Evolutionary conservation across 1,140 invertebrate genomes (phyloP), one percentile per base, ranked within the genome.

Genomic region (Sipha flava): DNA sequence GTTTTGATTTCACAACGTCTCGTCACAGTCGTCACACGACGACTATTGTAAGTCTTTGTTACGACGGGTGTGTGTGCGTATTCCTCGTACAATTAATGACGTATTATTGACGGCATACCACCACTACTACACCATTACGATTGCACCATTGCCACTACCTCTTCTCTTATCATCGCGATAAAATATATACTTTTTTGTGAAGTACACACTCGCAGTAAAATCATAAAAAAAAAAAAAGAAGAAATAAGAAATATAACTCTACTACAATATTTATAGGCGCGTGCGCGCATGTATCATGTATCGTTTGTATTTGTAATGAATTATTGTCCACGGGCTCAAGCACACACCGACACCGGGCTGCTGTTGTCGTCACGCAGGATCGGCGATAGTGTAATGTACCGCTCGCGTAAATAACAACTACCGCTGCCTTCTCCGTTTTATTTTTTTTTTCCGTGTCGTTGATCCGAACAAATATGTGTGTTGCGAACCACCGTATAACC

Each of bases 141-240:
- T 16, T n/a, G 29, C 26, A n/a, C n/a, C n/a, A n/a, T n/a, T n/a
- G n/a, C n/a, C n/a, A n/a, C n/a, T n/a, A n/a, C n/a, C n/a, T n/a
- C n/a, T n/a, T n/a, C n/a, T n/a, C n/a, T 66, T 66, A 66, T 66
- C 62, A 66, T 14, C n/a, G 34, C 34, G 62, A 66, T 66, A 64
- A 23, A 21, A 37, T 43, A 43, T 12, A 9, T 21, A 37, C 40
- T 66, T n/a, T 14, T 66, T 66, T 66, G 62, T 16, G 62, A 66
- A 66, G 40, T 29, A 34, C 31, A 52, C 14, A 21, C 10, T 21
- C 34, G 9, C 31, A n/a, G n/a, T n/a, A n/a, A n/a, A n/a, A n/a
- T n/a, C n/a, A n/a, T n/a, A n/a, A n/a, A n/a, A n/a, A n/a, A n/a
- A n/a, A n/a, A n/a, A n/a, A n/a, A n/a, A n/a, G n/a, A n/a, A n/a